Base-by-base conservation (phyloP, 2,888 invertebrate species). In the Drepana falcataria region DNA sequence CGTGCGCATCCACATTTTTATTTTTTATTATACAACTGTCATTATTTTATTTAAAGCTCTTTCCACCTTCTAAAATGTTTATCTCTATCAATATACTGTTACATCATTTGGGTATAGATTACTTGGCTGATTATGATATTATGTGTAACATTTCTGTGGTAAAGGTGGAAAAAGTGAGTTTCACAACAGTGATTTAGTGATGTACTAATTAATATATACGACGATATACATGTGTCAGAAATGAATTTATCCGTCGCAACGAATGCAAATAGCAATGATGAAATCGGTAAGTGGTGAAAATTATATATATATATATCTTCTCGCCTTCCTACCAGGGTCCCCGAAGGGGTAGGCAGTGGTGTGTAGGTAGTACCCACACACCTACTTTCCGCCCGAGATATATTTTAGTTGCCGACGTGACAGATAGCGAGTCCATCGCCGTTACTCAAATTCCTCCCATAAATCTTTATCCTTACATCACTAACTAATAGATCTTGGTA, bases 161-260 rank as follows among this genome's bases (percentile, higher is more conserved):
- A 6, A 44, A 9, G 51, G 60, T 66, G 68, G 58, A 65, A 63
- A 64, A 9, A 44, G 44, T 44, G 44, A 6, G 40, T 40, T 40
- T 40, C 40, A 7, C 1, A 37, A 21, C 21, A 21, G 21, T 37
- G 7, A 1, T 40, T 4, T 40, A 69, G 70, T 74, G 65, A 71
- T 70, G 67, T 60, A 70, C 55, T 57, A 59, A 56, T 65, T 61
- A 59, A 53, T 59, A 63, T 63, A 55, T 62, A 48, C 65, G 58
- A 64, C 52, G 65, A 64, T 64, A 64, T 66, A 64, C 61, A 55
- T 59, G 57, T 65, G 58, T 59, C 60, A 55, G 82, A 77, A 71
- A 87, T 88, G 86, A 86, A 82, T 74, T 63, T 85, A 55, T 78
- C 82, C 53, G 67, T 81, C 51, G 67, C 81, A 48, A 65, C 83